Conservation (phyloP, 2,113 vertebrate genomes). For the Protobothrops mucrosquamatus region DNA sequence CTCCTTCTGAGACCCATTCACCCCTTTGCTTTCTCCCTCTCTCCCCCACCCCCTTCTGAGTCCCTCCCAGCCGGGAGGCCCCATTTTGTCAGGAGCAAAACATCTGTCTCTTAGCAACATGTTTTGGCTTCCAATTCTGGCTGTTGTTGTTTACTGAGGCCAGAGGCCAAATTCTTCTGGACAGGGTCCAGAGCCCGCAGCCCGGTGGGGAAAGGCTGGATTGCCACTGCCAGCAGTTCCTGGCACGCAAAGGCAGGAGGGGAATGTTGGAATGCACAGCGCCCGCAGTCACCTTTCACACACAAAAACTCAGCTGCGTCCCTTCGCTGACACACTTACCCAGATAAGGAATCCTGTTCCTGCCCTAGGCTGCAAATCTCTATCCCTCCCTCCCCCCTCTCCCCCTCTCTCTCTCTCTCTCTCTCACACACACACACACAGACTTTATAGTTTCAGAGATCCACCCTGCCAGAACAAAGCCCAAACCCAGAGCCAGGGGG, state of each 20-base stretch:
- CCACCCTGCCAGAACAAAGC: neutral
- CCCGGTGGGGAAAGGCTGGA: neutral
- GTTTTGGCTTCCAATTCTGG: constrained; percentile 3
- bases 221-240: neutral
- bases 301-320: neutral
- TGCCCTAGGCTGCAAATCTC: neutral
- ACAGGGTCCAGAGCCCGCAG: neutral
- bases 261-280: neutral
- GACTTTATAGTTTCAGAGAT: neutral
- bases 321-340: neutral
- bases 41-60: neutral
- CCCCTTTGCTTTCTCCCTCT: neutral
- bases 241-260: neutral
- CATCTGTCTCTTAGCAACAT: constrained; percentile 25
- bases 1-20: no score
- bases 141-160: constrained; percentile 22
- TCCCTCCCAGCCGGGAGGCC: neutral
- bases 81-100: constrained; percentile 11
- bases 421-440: neutral
- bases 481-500: neutral
- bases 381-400: neutral
- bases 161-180: constrained; percentile 9
- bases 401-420: no score
- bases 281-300: neutral
- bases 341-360: neutral